Base-by-base conservation (phyloP, 2,888 invertebrate genomes). In the Crocallis elinguaria region DNA sequence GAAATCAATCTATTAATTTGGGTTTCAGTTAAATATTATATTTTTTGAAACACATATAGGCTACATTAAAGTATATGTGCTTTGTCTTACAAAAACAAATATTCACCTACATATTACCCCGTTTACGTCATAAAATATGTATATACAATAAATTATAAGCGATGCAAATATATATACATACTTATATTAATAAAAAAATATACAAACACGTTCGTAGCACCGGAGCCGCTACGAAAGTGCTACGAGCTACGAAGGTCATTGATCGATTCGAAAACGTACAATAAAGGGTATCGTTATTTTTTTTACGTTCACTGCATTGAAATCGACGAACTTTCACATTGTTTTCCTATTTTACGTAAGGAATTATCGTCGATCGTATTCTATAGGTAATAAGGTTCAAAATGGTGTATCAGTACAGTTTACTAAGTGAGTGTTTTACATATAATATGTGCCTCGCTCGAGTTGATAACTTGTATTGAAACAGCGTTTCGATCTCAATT, bases 231-330 rank as follows among this genome's bases (percentile, higher is more conserved):
- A 73, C 69, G 69, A 71, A 54, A 51, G 43, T 50, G 57, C 69
- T 72, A 72, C 66, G 67, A 42, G 48, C 56, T 60, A 64, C 62
- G 66, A 64, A 67, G 66, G 66, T 63, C 64, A 67, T 44, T 43
- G 61, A 54, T 56, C 55, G 55, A 51, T 58, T 57, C 49, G 37
- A 55, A 62, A 57, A 55, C 58, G 37, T 25, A 49, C 39, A 55
- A 52, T 50, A 41, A 36, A 36, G 38, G 13, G 32, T 33, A 41
- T 49, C 51, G 39, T 43, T 53, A 50, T 45, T 38, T 52, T 3
- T 29, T 57, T 45, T 44, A 56, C 38, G 17, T 41, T 56, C 29
- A 13, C 25, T 49, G 42, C 38, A 52, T 37, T 44, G 19, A 46
- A 45, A 21, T 39, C 7, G 11, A 21, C 8, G 32, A 8, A 13